phyloP scores from a whole-genome alignment of 1,140 invertebrate genomes.

The Periplaneta americana region DNA sequence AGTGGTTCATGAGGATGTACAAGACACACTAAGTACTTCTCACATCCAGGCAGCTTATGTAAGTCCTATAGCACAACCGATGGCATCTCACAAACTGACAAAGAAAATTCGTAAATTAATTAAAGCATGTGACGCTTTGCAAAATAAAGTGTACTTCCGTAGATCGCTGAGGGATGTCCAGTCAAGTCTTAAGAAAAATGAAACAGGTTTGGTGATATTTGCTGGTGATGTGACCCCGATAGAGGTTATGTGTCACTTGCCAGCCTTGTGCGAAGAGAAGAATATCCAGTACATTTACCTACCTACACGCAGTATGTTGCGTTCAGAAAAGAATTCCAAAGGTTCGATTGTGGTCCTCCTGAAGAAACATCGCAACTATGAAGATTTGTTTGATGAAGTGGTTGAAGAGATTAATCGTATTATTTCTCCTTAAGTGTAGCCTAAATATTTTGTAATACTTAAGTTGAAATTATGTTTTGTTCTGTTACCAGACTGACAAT shows the following conservation, averaged over 20 bases:
- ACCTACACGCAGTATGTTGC: slow-evolving; percentile 86
- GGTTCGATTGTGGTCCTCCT: slow-evolving; percentile 82
- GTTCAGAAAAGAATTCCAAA: slow-evolving; percentile 82
- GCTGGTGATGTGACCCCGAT: slow-evolving; percentile 94
- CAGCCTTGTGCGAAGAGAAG: slow-evolving; percentile 89
- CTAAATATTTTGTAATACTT: too few species aligned
- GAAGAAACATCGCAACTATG: slow-evolving; percentile 73
- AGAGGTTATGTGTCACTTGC: slow-evolving; percentile 96
- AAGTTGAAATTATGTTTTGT: too few species aligned
- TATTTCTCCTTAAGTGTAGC: too few species aligned
- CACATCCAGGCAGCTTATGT: too few species aligned
- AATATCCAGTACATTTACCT: slow-evolving; percentile 87
- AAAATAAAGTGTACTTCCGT: slow-evolving; percentile 69
- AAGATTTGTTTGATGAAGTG: slow-evolving; percentile 67
- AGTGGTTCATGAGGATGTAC: too few species aligned
- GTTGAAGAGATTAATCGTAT: slow-evolving; percentile 55
- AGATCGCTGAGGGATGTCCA: slow-evolving; percentile 88
- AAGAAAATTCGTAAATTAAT: too few species aligned
- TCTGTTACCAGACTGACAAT: too few species aligned
- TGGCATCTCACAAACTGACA: too few species aligned
- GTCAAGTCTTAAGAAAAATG: slow-evolving; percentile 79
- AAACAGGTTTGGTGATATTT: slow-evolving; percentile 69
- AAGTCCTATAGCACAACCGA: too few species aligned
- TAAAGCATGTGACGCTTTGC: slow-evolving; percentile 47
- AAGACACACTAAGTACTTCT: too few species aligned